phyloP scores from a whole-genome alignment of 2,113 vertebrate genomes.

The Cynopterus brachyotis region DNA sequence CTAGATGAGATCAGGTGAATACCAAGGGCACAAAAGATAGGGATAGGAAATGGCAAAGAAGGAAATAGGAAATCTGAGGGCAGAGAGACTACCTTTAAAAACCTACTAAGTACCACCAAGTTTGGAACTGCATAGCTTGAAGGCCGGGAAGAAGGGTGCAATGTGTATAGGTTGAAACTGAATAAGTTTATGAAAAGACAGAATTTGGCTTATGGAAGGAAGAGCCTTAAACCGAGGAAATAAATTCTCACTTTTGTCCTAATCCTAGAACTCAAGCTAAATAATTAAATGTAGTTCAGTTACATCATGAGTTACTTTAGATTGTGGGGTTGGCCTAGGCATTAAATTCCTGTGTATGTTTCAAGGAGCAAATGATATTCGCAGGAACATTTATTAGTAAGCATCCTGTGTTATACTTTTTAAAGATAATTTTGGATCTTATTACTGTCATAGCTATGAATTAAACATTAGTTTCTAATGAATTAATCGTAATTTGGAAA shows the following conservation, averaged over 20 bases:
- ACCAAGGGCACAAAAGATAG: neutral
- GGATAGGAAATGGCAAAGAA: neutral
- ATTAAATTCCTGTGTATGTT: neutral
- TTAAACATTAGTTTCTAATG: neutral
- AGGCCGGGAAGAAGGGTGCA: neutral
- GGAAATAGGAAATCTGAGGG: neutral
- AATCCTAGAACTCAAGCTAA: neutral
- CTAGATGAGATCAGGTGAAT: neutral
- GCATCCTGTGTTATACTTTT: neutral
- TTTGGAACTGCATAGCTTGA: neutral
- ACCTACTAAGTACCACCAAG: neutral
- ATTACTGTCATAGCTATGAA: neutral
- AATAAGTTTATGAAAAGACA: neutral
- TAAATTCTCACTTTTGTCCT: neutral
- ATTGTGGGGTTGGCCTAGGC: neutral
- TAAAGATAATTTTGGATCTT: slow-evolving; percentile 2
- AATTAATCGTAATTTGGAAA: slow-evolving; percentile 5
- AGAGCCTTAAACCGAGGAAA: neutral
- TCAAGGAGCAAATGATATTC: neutral
- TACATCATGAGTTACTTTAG: neutral
- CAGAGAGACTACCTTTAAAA: neutral
- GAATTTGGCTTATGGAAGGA: neutral
- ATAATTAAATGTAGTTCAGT: neutral
- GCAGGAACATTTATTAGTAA: neutral
- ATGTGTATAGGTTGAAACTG: neutral